Evolutionary conservation across 2,797 vertebrate genomes (phyloP).

Genomic region (Dermochelys coriacea): DNA sequence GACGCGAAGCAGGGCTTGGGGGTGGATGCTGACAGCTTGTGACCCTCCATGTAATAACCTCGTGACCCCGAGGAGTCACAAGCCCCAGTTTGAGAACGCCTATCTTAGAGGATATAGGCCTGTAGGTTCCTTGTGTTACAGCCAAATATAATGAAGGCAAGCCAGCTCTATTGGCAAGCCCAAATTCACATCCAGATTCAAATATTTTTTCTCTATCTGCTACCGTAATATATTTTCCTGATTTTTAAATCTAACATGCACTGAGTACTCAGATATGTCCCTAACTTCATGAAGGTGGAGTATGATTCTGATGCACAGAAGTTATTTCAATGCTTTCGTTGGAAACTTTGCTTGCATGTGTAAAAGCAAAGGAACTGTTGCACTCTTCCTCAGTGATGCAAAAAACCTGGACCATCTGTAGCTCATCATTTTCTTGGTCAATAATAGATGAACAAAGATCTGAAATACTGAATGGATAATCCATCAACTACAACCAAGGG

Average conservation of each 20-base stretch:
- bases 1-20: too few species aligned
- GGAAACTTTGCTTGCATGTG: constrained; percentile 61
- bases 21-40: too few species aligned
- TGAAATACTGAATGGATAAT: constrained; percentile 59
- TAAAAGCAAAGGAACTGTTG: constrained; percentile 61
- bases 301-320: constrained; percentile 29
- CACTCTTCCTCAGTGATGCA: constrained; percentile 27
- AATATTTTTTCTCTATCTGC: neutral
- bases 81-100: too few species aligned
- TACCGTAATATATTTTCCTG: constrained; percentile 22
- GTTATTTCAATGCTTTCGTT: constrained; percentile 58
- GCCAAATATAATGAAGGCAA: neutral
- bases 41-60: too few species aligned
- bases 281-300: constrained; percentile 33
- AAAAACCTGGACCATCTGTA: constrained; percentile 57
- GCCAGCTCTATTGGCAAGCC: neutral
- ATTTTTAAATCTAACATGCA: constrained; percentile 30
- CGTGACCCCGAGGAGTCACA: too few species aligned
- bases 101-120: neutral
- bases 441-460: constrained; percentile 63
- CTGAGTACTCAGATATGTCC: neutral
- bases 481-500: constrained; percentile 46
- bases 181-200: neutral
- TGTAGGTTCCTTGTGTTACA: neutral
- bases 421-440: constrained; percentile 62